These are phyloP conservation scores for Porites lobata DNA, from an alignment of 92 coral and sea anemone genomes.

Conservation along the genomic window DNA sequence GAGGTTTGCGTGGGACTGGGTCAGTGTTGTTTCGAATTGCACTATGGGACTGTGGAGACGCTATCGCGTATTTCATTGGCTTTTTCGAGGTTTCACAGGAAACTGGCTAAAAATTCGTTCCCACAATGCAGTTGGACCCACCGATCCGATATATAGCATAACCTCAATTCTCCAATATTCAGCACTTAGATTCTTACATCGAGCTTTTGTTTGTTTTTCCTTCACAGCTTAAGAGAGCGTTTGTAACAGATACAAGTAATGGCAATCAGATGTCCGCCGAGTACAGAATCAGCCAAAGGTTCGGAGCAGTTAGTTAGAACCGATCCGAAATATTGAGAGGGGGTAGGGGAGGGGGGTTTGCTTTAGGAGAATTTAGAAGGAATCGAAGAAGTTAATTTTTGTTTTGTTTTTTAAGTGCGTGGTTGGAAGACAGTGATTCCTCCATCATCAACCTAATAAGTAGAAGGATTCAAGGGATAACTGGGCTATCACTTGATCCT, in stretches of 20 bases:
- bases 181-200: too few relatives aligned
- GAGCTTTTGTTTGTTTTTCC: background rate
- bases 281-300: slow-evolving; percentile 94
- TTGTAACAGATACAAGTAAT: slow-evolving; percentile 74
- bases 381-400: background rate
- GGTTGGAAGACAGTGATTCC: slow-evolving; percentile 75
- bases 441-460: slow-evolving; percentile 54
- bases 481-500: slow-evolving; percentile 72
- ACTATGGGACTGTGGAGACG: too few relatives aligned
- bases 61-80: too few relatives aligned
- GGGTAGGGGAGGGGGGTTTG: too few relatives aligned
- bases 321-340: background rate
- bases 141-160: too few relatives aligned
- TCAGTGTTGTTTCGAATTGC: too few relatives aligned
- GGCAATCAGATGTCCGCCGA: slow-evolving; percentile 81
- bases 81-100: too few relatives aligned
- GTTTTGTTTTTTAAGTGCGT: slow-evolving; percentile 53
- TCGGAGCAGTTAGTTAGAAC: background rate
- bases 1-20: too few relatives aligned
- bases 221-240: slow-evolving; percentile 82
- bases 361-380: background rate
- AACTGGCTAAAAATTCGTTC: too few relatives aligned
- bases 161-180: too few relatives aligned
- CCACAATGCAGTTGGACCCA: too few relatives aligned
- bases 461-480: slow-evolving; percentile 65